Percentiles rank a stretch among this genome's conserved stretches.
These are phyloP conservation scores for Gymnosoma rotundatum DNA, from an alignment of 2,888 invertebrate genomes.

Conservation along the genomic window DNA sequence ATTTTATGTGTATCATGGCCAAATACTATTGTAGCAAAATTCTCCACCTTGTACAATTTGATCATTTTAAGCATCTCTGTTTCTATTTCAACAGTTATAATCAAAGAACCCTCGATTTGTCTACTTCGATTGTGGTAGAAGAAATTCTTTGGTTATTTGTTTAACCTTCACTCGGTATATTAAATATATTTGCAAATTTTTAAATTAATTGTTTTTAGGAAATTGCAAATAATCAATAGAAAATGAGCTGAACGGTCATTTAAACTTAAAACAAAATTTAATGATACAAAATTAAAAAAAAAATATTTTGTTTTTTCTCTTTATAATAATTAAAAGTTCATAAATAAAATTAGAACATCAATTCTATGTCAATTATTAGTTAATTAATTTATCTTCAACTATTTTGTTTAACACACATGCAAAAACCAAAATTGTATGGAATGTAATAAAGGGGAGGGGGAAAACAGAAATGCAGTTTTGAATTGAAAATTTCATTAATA, in stretches of 20 bases:
- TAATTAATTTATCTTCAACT: too few relatives aligned
- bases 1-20: slow-evolving; percentile 16
- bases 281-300: background rate
- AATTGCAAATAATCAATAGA: background rate
- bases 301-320: background rate
- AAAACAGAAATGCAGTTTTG: background rate
- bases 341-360: background rate
- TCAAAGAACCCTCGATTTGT: background rate
- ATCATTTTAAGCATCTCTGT: background rate
- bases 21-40: background rate
- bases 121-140: background rate
- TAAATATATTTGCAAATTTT: background rate
- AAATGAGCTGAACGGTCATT: slow-evolving; percentile 1
- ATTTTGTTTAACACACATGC: too few relatives aligned
- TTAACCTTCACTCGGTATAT: slow-evolving; percentile 1
- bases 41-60: too few relatives aligned
- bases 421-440: too few relatives aligned
- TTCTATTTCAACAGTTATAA: background rate
- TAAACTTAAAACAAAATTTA: background rate
- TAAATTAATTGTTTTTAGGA: background rate
- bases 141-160: background rate
- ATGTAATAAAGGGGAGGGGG: too few relatives aligned
- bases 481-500: too few relatives aligned
- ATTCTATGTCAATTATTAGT: too few relatives aligned
- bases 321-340: background rate